These are phyloP conservation scores for Drosophila atripex DNA, from an alignment of 2,888 invertebrate species.

Conservation along the genomic window DNA sequence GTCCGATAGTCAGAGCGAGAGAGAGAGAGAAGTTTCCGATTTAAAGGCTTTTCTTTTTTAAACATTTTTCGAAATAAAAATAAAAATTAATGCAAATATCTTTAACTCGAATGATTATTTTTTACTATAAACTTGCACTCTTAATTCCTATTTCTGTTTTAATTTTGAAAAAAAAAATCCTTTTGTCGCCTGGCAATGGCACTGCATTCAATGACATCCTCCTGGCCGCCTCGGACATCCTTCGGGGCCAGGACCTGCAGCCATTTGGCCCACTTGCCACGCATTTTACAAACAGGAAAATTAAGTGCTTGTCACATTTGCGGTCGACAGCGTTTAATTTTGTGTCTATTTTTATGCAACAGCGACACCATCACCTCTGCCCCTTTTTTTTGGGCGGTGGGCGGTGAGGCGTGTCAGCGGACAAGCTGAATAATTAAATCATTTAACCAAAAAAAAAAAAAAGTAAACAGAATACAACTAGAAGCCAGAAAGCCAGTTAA, in stretches of 20 bases:
- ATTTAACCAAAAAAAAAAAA: slow-evolving; percentile 59
- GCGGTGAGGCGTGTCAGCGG: background rate
- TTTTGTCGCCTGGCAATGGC: slow-evolving; percentile 3
- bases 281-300: slow-evolving; percentile 71
- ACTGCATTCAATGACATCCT: slow-evolving; percentile 1
- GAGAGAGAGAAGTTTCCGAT: too few species aligned
- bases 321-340: slow-evolving; percentile 79
- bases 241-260: background rate
- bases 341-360: slow-evolving; percentile 61
- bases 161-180: background rate
- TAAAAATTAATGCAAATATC: too few species aligned
- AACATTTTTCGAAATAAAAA: too few species aligned
- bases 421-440: slow-evolving; percentile 67
- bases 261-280: slow-evolving; percentile 45
- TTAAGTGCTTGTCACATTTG: slow-evolving; percentile 78
- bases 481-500: background rate
- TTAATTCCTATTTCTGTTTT: background rate
- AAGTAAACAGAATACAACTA: slow-evolving; percentile 1
- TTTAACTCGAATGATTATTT: too few species aligned
- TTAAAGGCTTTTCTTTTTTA: background rate
- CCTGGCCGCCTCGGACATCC: too few species aligned
- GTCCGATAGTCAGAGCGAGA: slow-evolving; percentile 5
- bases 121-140: too few species aligned
- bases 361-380: slow-evolving; percentile 14
- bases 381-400: background rate